A percentile compares a stretch with the other conserved stretches of the same genome.
Evolutionary conservation across 2,113 vertebrate genomes (phyloP).

Genomic region (Eolophus roseicapilla): DNA sequence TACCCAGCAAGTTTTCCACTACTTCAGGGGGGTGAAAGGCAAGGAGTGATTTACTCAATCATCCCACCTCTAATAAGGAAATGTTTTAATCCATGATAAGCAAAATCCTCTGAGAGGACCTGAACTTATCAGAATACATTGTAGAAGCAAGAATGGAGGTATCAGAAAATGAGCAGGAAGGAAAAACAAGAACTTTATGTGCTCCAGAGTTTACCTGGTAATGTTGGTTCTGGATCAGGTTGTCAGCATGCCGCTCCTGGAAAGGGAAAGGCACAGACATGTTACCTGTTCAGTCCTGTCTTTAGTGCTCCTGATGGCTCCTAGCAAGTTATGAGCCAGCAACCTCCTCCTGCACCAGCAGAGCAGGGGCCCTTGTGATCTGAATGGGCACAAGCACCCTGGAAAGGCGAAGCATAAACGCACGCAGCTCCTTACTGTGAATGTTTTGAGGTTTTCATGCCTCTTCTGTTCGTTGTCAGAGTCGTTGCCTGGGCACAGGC

Average conservation of each 20-base stretch:
- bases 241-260: conserved; percentile 92
- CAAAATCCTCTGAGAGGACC: not conserved
- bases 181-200: not conserved
- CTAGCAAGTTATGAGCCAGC: not conserved
- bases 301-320: not conserved
- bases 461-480: conserved; percentile 82
- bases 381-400: not conserved
- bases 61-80: not conserved
- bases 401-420: not conserved
- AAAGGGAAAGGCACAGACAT: conserved; percentile 54
- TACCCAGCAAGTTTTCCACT: not conserved
- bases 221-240: conserved; percentile 94
- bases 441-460: conserved; percentile 88
- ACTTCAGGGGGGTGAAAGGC: not conserved
- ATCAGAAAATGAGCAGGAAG: not conserved
- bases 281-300: not conserved
- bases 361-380: fast-evolving
- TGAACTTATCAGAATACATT: not conserved
- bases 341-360: not conserved
- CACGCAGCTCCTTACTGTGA: conserved; percentile 79
- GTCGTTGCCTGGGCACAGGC: conserved; percentile 79
- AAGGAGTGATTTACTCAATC: not conserved
- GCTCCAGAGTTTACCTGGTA: conserved; percentile 84
- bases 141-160: not conserved
- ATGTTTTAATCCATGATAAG: conserved; percentile 4